phyloP scores from a whole-genome alignment of 1,140 invertebrate species.

The Dendroctonus valens region DNA sequence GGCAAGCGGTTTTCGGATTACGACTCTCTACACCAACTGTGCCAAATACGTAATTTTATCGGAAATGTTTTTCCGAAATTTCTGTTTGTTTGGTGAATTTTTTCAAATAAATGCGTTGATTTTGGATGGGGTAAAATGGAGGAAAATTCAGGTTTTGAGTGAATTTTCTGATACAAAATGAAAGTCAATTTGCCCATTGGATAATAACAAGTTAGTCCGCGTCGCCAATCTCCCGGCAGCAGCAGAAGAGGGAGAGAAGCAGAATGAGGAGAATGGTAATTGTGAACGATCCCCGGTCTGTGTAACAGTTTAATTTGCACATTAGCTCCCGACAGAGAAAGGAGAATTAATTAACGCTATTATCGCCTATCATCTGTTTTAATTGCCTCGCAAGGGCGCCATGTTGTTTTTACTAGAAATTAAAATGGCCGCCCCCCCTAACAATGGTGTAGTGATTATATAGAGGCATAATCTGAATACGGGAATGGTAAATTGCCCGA shows the following conservation, averaged over 20 bases:
- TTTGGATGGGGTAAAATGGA: no score
- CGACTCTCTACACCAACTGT: no score
- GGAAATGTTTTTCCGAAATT: no score
- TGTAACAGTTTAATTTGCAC: constrained; percentile 54
- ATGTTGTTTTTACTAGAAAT: constrained; percentile 52
- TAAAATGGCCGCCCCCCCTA: constrained; percentile 50
- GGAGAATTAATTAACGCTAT: constrained; percentile 53
- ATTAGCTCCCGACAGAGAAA: constrained; percentile 51
- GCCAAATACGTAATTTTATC: no score
- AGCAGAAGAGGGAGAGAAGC: constrained; percentile 1
- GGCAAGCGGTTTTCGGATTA: no score
- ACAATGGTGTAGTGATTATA: constrained; percentile 49
- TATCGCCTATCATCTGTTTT: constrained; percentile 54
- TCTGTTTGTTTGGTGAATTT: no score
- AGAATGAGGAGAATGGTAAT: constrained; percentile 38
- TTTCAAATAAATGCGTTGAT: no score
- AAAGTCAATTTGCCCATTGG: no score
- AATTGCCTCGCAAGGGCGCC: constrained; percentile 50
- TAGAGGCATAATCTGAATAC: constrained; percentile 49
- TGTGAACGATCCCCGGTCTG: constrained; percentile 47
- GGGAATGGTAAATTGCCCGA: constrained; percentile 51
- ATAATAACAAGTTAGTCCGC: background rate
- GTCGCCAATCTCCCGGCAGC: constrained; percentile 1
- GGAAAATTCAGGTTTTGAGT: no score
- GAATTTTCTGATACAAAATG: no score